Percentiles rank a stretch among this genome's conserved stretches.
Evolutionary conservation across 2,113 vertebrate genomes (phyloP).

Genomic region (Nycticryphes semicollaris): DNA sequence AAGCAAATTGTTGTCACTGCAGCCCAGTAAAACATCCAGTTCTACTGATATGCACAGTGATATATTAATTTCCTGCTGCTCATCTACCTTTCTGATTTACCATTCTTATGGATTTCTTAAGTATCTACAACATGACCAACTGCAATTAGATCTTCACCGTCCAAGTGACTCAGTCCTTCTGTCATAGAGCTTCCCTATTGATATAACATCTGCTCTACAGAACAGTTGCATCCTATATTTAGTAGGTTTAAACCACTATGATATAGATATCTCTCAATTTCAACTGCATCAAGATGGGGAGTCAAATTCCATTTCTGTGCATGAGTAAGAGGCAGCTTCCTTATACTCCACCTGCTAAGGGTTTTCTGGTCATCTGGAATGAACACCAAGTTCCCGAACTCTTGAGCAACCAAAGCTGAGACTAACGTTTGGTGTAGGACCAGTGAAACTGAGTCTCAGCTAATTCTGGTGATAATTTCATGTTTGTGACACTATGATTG

Average conservation of each 20-base stretch:
- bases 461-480: neutral
- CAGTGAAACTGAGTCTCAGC: neutral
- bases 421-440: neutral
- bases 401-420: neutral
- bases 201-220: conserved; percentile 40
- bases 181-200: conserved; percentile 44
- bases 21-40: neutral
- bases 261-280: conserved; percentile 19
- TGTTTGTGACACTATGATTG: neutral
- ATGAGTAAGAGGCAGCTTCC: conserved; percentile 3
- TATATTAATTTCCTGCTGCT: neutral
- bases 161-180: conserved; percentile 51
- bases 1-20: neutral
- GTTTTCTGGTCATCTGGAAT: conserved; percentile 11
- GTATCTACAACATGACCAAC: neutral
- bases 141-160: conserved; percentile 32
- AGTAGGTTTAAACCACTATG: conserved; percentile 8
- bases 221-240: conserved; percentile 34
- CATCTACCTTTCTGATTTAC: neutral
- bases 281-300: neutral
- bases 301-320: conserved; percentile 4
- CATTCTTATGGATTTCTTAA: neutral
- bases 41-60: neutral
- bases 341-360: neutral
- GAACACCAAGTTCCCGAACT: neutral